Conservation (phyloP, 2,888 invertebrate genomes). For the Bellardia bayeri region DNA sequence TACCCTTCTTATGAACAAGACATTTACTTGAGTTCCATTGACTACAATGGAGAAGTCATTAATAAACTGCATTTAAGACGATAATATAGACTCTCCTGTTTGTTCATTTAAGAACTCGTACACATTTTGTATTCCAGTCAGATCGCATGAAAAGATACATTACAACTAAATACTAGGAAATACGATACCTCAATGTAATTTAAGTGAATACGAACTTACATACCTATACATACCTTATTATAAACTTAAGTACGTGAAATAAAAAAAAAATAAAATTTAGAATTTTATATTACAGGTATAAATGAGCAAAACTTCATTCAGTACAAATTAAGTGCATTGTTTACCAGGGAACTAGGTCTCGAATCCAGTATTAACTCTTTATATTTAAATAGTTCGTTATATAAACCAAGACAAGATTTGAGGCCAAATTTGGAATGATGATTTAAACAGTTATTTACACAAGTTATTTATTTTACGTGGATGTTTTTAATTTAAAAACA, state of each 20-base stretch:
- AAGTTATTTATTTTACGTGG: background rate
- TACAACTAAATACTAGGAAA: constrained; percentile 1
- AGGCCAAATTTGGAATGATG: background rate
- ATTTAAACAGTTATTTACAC: background rate
- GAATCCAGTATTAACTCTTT: background rate
- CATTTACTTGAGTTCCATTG: constrained; percentile 33
- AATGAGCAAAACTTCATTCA: no score
- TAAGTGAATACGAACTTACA: background rate
- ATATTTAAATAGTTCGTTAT: no score
- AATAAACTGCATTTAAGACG: constrained; percentile 28
- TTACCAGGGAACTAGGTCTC: background rate
- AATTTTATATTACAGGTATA: background rate
- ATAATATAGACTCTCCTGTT: background rate
- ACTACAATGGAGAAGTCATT: constrained; percentile 30
- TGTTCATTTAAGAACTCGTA: background rate
- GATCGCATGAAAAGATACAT: constrained; percentile 4
- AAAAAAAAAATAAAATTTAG: background rate
- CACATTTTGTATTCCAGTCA: constrained; percentile 21
- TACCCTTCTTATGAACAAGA: background rate
- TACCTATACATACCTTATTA: background rate
- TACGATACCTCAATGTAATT: constrained; percentile 7
- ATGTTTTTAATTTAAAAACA: background rate
- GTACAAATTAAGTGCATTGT: background rate
- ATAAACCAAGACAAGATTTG: no score
- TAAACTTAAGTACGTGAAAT: no score